Base-by-base conservation (phyloP, 2,888 invertebrate genomes). In the Balanococcus diminutus region DNA sequence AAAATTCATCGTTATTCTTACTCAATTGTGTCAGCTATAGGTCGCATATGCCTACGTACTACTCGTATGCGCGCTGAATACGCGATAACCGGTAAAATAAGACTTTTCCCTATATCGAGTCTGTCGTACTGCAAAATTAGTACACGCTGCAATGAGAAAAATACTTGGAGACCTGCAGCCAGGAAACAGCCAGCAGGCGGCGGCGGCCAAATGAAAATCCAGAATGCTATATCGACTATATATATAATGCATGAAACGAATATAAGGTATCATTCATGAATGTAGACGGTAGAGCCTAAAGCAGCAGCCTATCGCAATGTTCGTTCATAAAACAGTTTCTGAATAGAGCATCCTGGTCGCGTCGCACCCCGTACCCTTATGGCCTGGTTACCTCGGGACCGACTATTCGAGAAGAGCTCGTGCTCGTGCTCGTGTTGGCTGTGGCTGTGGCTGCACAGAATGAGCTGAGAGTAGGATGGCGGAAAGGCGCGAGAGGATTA, bases 241-340 rank as follows among this genome's bases (percentile, higher is more conserved):
- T 14, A 42, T 31, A 31, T n/a, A 75, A 32, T 8, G 19, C 16
- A 42, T 31, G 72, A 32, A 75, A 32, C 32, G 75, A 75, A 32
- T 28, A n/a, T n/a, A n/a, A n/a, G n/a, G n/a, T n/a, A 75, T 75
- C 75, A 75, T 75, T 75, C 75, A 75, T 75, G 75, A 75, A 75
- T 28, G 32, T 31, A 32, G n/a, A 61, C 11, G 51, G 3, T 19
- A 22, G 19, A 61, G 75, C 75, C 32, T 32, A 75, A 75, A 32
- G 32, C 16, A 75, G 61, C 28, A 25, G 51, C 28, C n/a, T n/a
- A n/a, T 67, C 14, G n/a, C 75, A 32, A 32, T 3, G 75, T 75
- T 75, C 75, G 75, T 75, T 75, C 75, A 75, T 75, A 75, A 75
- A 75, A 75, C 75, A 32, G 32, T 75, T 75, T 75, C 75, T 75